Percentiles rank a stretch among this genome's conserved stretches.
phyloP scores from a whole-genome alignment of 2,113 vertebrate genomes.

The Chiloscyllium plagiosum region DNA sequence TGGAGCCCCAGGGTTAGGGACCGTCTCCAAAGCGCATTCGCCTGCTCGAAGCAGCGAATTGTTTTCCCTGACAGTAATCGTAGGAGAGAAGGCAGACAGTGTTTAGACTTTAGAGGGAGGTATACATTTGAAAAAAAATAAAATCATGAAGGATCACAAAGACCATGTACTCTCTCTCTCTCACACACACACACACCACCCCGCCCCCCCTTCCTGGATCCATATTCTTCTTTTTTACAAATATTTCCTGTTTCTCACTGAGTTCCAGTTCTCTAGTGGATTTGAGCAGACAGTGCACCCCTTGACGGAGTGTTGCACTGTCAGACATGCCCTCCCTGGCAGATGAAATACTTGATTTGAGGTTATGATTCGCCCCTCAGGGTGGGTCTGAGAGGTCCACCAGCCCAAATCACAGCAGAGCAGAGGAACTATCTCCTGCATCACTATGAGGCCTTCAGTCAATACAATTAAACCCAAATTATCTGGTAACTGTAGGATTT shows the following conservation, averaged over 20 bases:
- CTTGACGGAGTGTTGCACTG: neutral
- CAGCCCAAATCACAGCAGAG: neutral
- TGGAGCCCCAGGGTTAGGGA: conserved; percentile 13
- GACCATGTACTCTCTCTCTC: no score
- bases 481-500: neutral
- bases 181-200: neutral
- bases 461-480: neutral
- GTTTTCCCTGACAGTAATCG: neutral
- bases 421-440: neutral
- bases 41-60: neutral
- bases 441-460: neutral
- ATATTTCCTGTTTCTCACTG: no score
- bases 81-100: neutral
- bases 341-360: neutral
- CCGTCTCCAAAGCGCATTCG: neutral
- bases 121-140: no score
- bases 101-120: no score
- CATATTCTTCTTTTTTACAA: neutral
- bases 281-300: neutral
- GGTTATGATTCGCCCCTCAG: neutral
- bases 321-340: neutral
- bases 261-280: neutral
- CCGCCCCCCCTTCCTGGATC: neutral
- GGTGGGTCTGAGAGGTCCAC: neutral
- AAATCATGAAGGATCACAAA: no score